Conservation (phyloP, 2,113 vertebrate species). For the Holacanthus passer region DNA sequence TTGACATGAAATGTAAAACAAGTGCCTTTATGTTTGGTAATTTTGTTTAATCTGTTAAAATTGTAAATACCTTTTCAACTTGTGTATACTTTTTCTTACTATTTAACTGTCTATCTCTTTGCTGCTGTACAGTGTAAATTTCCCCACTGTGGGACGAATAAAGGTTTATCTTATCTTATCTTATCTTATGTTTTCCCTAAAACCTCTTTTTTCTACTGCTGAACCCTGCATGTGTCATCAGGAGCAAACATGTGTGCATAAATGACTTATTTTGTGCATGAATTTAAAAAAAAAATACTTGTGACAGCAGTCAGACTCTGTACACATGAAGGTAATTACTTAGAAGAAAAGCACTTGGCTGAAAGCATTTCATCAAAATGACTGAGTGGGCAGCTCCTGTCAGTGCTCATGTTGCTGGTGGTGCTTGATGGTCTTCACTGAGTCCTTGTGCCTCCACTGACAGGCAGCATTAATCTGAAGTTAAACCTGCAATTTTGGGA, state of each 20-base stretch:
- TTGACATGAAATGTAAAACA: no score
- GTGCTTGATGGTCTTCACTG: neutral
- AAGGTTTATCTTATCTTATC: no score
- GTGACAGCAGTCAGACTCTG: neutral
- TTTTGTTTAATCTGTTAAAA: no score
- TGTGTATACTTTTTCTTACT: no score
- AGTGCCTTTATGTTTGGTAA: no score
- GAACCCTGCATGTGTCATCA: neutral
- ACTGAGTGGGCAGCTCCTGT: neutral
- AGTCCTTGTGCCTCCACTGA: neutral
- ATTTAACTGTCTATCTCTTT: no score
- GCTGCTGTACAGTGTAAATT: no score
- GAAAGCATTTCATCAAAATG: neutral
- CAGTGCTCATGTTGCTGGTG: neutral
- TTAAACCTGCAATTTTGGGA: neutral
- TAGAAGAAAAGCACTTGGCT: neutral
- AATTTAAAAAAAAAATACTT: neutral
- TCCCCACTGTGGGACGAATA: no score
- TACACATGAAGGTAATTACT: neutral
- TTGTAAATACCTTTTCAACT: no score
- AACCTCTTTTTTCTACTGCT: neutral
- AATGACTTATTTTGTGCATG: neutral
- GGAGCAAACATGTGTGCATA: neutral
- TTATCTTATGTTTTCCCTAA: no score
- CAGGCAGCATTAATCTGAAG: neutral